Conservation (phyloP, 92 coral and sea anemone species). For the Desmophyllum pertusum region DNA sequence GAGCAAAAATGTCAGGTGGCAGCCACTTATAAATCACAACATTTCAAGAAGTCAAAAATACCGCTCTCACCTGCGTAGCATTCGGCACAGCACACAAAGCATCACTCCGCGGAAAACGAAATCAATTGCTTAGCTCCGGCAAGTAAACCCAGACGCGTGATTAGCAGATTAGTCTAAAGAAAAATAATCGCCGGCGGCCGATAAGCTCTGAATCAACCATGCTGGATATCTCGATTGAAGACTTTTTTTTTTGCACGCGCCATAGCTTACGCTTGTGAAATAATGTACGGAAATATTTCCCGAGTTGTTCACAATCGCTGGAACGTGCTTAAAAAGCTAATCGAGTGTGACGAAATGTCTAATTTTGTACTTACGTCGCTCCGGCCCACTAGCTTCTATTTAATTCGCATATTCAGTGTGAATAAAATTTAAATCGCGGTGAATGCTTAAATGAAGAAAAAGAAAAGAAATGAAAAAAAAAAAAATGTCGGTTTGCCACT, state of each 20-base stretch:
- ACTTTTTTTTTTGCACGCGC: too few species aligned
- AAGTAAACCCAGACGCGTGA: not conserved
- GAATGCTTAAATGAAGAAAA: not conserved
- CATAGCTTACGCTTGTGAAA: constrained; percentile 9
- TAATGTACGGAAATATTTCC: constrained; percentile 26
- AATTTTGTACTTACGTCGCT: constrained; percentile 34
- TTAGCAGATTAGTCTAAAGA: not conserved
- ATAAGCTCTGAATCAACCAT: not conserved
- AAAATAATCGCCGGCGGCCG: not conserved
- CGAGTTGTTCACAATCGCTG: constrained; percentile 12
- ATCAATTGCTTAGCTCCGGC: not conserved
- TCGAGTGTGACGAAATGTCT: constrained; percentile 65
- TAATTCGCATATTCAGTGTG: constrained; percentile 29
- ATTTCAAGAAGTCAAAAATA: not conserved
- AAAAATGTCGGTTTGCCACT: not conserved
- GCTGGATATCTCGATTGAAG: not conserved
- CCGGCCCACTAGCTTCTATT: not conserved
- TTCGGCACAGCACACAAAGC: constrained; percentile 32
- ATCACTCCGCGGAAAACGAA: constrained; percentile 22
- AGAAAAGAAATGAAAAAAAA: not conserved
- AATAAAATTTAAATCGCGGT: not conserved
- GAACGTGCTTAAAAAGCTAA: constrained; percentile 11
- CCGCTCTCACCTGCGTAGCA: constrained; percentile 33
- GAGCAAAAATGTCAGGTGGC: constrained; percentile 10
- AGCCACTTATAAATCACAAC: constrained; percentile 9